These are phyloP conservation scores for Amblyraja radiata DNA, from an alignment of 2,797 vertebrate genomes.

Conservation along the genomic window DNA sequence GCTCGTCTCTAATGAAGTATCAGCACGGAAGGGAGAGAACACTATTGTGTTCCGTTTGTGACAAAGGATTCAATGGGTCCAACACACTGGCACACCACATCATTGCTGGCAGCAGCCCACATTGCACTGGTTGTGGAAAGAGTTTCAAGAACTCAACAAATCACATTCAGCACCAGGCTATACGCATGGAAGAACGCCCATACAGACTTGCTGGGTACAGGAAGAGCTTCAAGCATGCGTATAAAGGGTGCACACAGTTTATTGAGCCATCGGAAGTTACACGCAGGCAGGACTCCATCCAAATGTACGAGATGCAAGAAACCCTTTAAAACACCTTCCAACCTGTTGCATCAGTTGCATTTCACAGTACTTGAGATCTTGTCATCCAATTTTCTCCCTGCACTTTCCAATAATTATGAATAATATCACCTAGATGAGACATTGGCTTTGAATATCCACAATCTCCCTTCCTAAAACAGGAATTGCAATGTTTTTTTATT, in stretches of 20 bases:
- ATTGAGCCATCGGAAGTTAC: background rate
- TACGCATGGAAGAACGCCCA: constrained; percentile 52
- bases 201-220: constrained; percentile 52
- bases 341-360: background rate
- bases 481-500: background rate
- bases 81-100: constrained; percentile 74
- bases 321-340: background rate
- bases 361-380: background rate
- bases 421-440: background rate
- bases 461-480: background rate
- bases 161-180: constrained; percentile 52
- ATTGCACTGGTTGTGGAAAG: constrained; percentile 56
- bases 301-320: constrained; percentile 11
- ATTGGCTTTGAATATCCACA: background rate
- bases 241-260: background rate
- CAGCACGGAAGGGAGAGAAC: constrained; percentile 65
- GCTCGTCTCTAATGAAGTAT: constrained; percentile 74
- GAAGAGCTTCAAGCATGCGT: constrained; percentile 51
- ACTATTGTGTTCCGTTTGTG: constrained; percentile 79
- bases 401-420: background rate
- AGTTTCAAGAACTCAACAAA: constrained; percentile 55
- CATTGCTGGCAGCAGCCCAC: constrained; percentile 53
- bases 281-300: background rate
- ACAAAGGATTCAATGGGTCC: constrained; percentile 85
- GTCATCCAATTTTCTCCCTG: background rate